Evolutionary conservation across 2,888 invertebrate species (phyloP).

Genomic region (Papilio protenor): DNA sequence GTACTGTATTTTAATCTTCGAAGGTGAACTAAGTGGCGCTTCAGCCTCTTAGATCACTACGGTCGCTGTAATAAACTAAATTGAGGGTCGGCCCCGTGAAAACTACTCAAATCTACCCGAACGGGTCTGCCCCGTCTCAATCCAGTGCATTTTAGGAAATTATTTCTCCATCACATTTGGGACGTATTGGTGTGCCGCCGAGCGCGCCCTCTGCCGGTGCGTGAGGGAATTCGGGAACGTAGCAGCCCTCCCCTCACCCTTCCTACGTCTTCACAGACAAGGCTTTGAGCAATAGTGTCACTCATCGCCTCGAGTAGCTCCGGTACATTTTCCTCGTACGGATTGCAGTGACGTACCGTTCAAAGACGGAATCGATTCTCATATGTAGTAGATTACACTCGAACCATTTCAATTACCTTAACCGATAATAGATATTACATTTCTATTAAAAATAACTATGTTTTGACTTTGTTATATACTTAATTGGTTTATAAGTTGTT

Average conservation of each 20-base stretch:
- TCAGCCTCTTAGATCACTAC: constrained; percentile 41
- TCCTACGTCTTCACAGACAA: constrained; percentile 48
- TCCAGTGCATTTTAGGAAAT: constrained; percentile 79
- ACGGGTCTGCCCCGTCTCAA: constrained; percentile 65
- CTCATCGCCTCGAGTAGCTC: constrained; percentile 52
- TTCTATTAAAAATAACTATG: background rate
- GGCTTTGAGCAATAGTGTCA: constrained; percentile 53
- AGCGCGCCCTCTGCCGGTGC: constrained; percentile 77
- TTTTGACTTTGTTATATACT: background rate
- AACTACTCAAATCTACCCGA: constrained; percentile 70
- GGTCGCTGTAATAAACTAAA: constrained; percentile 67
- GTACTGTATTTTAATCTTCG: constrained; percentile 40
- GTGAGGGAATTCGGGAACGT: constrained; percentile 71
- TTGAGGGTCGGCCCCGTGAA: constrained; percentile 67
- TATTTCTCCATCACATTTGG: constrained; percentile 77
- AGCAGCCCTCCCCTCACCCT: constrained; percentile 51
- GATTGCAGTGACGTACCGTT: constrained; percentile 41
- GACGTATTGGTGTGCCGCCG: constrained; percentile 74
- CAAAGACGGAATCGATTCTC: constrained; percentile 37
- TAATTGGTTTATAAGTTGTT: background rate
- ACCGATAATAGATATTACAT: constrained; percentile 7
- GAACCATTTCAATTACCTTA: constrained; percentile 37
- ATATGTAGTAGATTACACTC: constrained; percentile 16
- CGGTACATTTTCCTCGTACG: constrained; percentile 39
- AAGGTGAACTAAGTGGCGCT: constrained; percentile 41